Conservation (phyloP, 2,888 invertebrate species). For the Ophion ellenae region DNA sequence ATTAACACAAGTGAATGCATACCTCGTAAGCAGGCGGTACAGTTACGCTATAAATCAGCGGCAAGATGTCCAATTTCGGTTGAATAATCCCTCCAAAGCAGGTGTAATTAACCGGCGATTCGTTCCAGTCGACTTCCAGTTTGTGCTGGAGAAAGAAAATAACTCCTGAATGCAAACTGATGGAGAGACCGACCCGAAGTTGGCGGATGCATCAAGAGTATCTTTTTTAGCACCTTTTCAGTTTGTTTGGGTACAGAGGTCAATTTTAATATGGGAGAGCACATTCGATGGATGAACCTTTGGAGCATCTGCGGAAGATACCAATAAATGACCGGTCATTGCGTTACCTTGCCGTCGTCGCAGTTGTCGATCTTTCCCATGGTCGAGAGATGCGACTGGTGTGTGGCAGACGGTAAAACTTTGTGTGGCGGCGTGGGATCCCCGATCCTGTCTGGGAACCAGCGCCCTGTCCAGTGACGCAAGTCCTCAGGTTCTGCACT, state of each 20-base stretch:
- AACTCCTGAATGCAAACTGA: background rate
- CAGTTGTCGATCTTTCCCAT: slow-evolving; percentile 87
- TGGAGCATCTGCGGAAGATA: no score
- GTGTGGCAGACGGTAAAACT: slow-evolving; percentile 64
- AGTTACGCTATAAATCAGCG: slow-evolving; percentile 85
- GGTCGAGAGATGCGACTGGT: slow-evolving; percentile 81
- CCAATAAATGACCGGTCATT: background rate
- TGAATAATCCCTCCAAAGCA: slow-evolving; percentile 85
- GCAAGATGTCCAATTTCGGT: slow-evolving; percentile 83
- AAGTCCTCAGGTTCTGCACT: slow-evolving; percentile 24
- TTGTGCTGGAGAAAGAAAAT: slow-evolving; percentile 84
- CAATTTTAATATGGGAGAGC: no score
- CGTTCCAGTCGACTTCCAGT: slow-evolving; percentile 87
- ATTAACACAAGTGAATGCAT: slow-evolving; percentile 69
- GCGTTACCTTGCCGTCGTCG: slow-evolving; percentile 88
- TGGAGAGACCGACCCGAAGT: no score
- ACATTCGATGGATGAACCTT: no score
- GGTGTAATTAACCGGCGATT: slow-evolving; percentile 85
- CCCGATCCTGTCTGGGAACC: slow-evolving; percentile 80
- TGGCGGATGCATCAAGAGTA: no score
- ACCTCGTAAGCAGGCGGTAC: slow-evolving; percentile 86
- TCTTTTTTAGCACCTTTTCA: no score
- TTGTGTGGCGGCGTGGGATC: slow-evolving; percentile 75
- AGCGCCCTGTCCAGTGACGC: slow-evolving; percentile 82
- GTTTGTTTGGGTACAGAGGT: no score